phyloP scores from a whole-genome alignment of 2,888 invertebrate species.

The Steinernema hermaphroditum region DNA sequence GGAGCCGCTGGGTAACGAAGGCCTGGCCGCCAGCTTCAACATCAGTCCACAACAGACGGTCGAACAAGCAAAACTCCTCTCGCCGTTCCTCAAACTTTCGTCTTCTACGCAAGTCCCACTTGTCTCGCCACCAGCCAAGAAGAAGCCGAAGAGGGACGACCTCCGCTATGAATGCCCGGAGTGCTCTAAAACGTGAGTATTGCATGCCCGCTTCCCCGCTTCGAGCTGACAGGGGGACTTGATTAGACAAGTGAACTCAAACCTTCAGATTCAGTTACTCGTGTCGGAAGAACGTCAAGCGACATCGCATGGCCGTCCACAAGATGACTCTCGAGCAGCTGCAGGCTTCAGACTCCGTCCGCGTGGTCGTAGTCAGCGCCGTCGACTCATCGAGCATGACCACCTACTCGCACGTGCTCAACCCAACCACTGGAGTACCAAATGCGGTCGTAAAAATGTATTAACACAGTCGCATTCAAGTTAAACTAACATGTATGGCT shows the following conservation, averaged over 20 bases:
- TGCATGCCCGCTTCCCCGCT: not conserved
- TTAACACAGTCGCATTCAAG: not conserved
- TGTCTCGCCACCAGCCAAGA: not conserved
- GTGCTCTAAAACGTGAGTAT: conserved; percentile 19
- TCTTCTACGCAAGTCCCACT: not conserved
- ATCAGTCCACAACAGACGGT: not conserved
- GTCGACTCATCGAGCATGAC: conserved; percentile 12
- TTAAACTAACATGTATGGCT: not conserved
- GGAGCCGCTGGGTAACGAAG: not conserved
- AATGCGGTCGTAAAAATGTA: not conserved
- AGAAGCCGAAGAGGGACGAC: not conserved
- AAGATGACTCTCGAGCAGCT: conserved; percentile 52
- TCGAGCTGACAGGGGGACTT: not conserved
- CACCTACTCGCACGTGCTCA: not conserved
- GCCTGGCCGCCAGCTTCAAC: not conserved
- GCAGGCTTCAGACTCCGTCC: conserved; percentile 2
- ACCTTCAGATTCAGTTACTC: conserved; percentile 42
- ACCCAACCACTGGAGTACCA: not conserved
- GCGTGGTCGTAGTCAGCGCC: conserved; percentile 3
- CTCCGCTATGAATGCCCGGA: conserved; percentile 19
- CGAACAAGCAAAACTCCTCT: not conserved
- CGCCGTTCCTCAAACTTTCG: not conserved
- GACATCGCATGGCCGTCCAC: conserved; percentile 59
- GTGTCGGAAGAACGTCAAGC: conserved; percentile 61
- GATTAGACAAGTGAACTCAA: not conserved